Conservation (phyloP, 2,113 vertebrate genomes). For the Gobiocypris rarus region DNA sequence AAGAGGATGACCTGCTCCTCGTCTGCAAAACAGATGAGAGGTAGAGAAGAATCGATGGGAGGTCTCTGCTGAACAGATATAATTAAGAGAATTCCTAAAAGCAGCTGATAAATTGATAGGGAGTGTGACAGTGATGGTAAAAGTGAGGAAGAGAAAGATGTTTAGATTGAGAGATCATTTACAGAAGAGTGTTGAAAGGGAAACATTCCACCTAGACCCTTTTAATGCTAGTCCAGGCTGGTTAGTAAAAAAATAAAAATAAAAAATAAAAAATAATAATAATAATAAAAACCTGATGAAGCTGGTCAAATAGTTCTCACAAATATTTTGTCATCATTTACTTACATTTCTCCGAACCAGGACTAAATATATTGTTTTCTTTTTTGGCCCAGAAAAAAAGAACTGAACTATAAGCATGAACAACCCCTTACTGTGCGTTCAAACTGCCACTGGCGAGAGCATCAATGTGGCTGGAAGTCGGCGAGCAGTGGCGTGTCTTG, state of each 20-base stretch:
- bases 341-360: not conserved
- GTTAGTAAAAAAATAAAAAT: not conserved
- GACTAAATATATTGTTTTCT: too few species aligned
- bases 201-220: not conserved
- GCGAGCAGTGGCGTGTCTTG: too few species aligned
- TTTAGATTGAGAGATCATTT: not conserved
- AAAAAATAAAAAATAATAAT: too few species aligned
- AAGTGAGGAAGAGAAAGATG: not conserved
- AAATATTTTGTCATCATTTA: not conserved
- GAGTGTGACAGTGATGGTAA: constrained; percentile 15
- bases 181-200: not conserved
- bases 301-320: not conserved
- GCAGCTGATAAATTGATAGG: constrained; percentile 57
- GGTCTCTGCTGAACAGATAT: constrained; percentile 54
- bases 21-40: constrained; percentile 57
- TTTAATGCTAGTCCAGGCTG: not conserved
- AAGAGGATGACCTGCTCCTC: constrained; percentile 17
- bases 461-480: too few species aligned
- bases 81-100: constrained; percentile 64
- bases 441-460: too few species aligned
- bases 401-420: too few species aligned
- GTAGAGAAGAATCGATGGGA: constrained; percentile 54
- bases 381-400: too few species aligned
- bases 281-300: not conserved
- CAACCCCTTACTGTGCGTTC: too few species aligned